phyloP scores from a whole-genome alignment of 2,888 invertebrate genomes.

The Noctua janthina region DNA sequence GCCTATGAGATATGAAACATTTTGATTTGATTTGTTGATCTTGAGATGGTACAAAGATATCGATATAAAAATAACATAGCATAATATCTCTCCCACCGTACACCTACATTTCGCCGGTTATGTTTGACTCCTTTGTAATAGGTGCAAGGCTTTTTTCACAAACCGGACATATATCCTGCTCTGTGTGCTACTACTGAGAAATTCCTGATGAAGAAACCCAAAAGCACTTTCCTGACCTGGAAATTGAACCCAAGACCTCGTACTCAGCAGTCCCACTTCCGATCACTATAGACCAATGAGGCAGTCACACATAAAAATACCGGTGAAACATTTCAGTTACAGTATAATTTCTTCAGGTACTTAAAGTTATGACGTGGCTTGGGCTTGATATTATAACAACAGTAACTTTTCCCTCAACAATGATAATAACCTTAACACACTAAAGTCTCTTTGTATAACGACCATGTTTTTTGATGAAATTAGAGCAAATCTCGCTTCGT shows the following conservation, averaged over 20 bases:
- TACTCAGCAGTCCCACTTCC: background rate
- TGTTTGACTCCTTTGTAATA: background rate
- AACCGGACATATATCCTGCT: background rate
- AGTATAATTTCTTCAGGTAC: background rate
- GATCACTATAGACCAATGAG: background rate
- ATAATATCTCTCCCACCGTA: background rate
- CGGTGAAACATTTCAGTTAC: background rate
- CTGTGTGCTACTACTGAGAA: background rate
- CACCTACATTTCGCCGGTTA: background rate
- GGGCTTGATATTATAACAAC: conserved; percentile 12
- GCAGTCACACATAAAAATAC: background rate
- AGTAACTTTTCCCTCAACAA: conserved; percentile 6
- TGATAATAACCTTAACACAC: conserved; percentile 28
- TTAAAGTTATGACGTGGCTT: conserved; percentile 8
- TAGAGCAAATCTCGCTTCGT: conserved; percentile 27
- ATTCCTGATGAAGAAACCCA: background rate
- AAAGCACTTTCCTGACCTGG: background rate
- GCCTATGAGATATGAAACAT: too few species aligned
- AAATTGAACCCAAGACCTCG: background rate
- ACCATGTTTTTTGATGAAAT: conserved; percentile 46
- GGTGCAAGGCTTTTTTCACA: too few species aligned
- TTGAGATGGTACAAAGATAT: background rate
- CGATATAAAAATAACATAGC: background rate
- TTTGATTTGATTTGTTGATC: background rate
- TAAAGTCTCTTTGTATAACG: conserved; percentile 17